Conservation (phyloP, 2,797 vertebrate species). For the Falco cherrug region DNA sequence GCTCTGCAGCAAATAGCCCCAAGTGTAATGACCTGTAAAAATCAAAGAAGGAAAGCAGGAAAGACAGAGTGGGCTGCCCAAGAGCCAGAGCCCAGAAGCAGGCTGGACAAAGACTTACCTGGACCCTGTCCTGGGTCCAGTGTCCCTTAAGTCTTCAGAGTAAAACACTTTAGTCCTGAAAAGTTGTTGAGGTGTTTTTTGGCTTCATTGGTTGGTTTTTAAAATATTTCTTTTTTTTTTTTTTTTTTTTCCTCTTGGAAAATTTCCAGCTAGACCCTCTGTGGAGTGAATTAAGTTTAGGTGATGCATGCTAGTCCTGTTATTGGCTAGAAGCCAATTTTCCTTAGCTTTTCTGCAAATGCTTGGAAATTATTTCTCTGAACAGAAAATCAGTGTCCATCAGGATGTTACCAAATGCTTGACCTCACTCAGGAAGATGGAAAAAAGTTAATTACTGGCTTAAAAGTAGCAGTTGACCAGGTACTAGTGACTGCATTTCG, state of each 20-base stretch:
- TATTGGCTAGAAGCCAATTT: background rate
- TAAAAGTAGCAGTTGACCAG: background rate
- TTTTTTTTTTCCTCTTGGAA: background rate
- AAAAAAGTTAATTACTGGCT: background rate
- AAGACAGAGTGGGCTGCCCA: background rate
- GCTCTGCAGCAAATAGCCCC: background rate
- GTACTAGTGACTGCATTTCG: background rate
- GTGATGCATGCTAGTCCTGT: background rate
- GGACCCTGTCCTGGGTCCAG: background rate
- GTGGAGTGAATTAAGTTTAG: background rate
- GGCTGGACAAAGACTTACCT: background rate
- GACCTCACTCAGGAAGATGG: background rate
- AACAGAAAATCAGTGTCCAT: background rate
- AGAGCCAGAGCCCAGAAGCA: background rate
- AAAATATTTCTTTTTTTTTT: accelerated
- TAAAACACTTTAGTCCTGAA: background rate
- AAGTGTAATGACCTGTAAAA: background rate
- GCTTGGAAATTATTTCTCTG: background rate
- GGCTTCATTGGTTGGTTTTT: background rate
- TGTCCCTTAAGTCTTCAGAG: background rate
- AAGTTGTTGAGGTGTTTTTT: background rate
- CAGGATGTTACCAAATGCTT: background rate
- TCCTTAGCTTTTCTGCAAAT: background rate
- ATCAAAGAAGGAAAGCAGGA: background rate
- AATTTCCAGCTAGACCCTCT: background rate